phyloP scores from a whole-genome alignment of 2,113 vertebrate species.

The Tragelaphus buxtoni region DNA sequence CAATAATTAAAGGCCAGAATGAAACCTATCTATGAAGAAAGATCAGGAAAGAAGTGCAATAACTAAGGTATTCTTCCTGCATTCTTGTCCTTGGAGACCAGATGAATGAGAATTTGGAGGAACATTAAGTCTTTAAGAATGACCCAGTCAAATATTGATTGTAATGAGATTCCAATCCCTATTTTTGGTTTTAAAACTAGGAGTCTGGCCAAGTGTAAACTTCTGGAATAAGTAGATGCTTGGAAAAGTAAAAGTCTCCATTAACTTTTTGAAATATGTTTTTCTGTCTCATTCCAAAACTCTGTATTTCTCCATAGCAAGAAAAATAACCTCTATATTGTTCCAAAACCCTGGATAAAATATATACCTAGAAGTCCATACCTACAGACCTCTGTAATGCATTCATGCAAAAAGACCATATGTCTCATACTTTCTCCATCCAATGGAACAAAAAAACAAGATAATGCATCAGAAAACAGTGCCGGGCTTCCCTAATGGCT shows the following conservation, averaged over 20 bases:
- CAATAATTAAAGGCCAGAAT: slow-evolving; percentile 51
- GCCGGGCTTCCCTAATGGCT: neutral
- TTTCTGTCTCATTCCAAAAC: slow-evolving; percentile 41
- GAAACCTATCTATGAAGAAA: slow-evolving; percentile 43
- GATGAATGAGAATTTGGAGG: slow-evolving; percentile 74
- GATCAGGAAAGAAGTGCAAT: slow-evolving; percentile 51
- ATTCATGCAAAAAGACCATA: neutral
- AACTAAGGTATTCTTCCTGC: slow-evolving; percentile 63
- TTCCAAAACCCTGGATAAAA: neutral
- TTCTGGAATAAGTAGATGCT: slow-evolving; percentile 65
- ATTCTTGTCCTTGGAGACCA: slow-evolving; percentile 53
- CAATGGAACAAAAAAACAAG: neutral
- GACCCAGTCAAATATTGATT: slow-evolving; percentile 71
- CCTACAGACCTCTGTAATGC: neutral
- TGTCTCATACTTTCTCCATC: neutral
- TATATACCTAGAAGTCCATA: neutral
- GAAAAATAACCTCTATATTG: slow-evolving; percentile 5
- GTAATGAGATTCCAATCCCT: slow-evolving; percentile 59
- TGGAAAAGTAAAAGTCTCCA: slow-evolving; percentile 32
- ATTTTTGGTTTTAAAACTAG: slow-evolving; percentile 72
- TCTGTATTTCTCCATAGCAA: neutral
- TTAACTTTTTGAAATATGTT: slow-evolving; percentile 12
- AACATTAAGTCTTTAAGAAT: slow-evolving; percentile 64
- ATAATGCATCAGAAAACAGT: neutral
- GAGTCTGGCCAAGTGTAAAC: slow-evolving; percentile 60